A percentile compares a stretch with the other conserved stretches of the same genome.
Evolutionary conservation across 2,797 vertebrate genomes (phyloP).

Genomic region (Ceyx erithaca): DNA sequence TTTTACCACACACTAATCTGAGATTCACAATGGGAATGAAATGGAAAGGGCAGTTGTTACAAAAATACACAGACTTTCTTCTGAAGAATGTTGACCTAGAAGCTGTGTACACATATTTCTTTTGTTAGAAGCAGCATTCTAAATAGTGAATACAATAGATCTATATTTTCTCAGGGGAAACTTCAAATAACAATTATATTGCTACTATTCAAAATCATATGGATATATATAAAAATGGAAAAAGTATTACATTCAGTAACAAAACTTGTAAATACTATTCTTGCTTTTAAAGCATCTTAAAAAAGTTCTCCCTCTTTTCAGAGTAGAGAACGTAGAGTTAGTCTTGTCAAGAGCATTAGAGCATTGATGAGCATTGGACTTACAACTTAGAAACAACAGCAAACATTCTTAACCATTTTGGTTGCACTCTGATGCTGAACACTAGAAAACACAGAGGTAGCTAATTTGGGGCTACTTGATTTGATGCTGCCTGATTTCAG

Average conservation of each 20-base stretch:
- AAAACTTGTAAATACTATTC: not conserved
- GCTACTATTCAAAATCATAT: not conserved
- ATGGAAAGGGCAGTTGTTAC: not conserved
- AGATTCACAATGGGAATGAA: not conserved
- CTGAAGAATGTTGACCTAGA: slow-evolving; percentile 32
- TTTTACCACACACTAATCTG: not conserved
- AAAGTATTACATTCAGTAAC: not conserved
- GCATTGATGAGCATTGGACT: not conserved
- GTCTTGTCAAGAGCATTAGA: not conserved
- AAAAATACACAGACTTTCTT: slow-evolving; percentile 20
- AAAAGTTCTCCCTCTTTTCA: not conserved
- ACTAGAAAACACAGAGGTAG: not conserved
- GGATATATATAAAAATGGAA: not conserved
- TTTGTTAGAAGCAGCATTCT: slow-evolving; percentile 41
- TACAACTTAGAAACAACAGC: not conserved
- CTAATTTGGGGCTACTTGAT: not conserved
- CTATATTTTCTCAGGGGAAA: not conserved
- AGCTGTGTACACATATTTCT: slow-evolving; percentile 36
- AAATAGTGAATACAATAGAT: slow-evolving; percentile 13
- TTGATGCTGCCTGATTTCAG: not conserved
- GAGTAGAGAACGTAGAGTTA: not conserved
- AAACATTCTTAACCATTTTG: not conserved
- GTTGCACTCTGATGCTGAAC: not conserved
- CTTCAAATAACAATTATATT: not conserved
- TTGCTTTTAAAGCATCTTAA: not conserved